Base-by-base conservation (phyloP, 2,113 vertebrate species). In the Orientallactaga bullata region DNA sequence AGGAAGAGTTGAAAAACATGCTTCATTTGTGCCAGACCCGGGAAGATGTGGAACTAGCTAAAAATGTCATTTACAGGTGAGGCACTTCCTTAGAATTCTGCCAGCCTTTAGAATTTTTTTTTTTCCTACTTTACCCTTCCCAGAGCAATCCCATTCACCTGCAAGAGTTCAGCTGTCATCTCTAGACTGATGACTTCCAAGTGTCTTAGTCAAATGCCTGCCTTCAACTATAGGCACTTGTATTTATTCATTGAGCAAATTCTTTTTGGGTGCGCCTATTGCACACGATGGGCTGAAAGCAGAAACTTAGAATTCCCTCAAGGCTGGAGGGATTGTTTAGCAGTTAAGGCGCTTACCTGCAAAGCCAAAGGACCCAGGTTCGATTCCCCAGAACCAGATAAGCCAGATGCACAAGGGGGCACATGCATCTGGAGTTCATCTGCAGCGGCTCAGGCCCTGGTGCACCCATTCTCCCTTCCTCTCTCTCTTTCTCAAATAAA, bases 21-120 rank as follows among this genome's bases (percentile, higher is more conserved):
- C 98, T 99, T 60, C 98, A 99, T 97, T 89, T 99, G 71, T 99
- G 99, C 95, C 98, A 99, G 42, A 98, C 98, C 88, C 96, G 96
- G 47, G 98, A 98, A 0, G 99, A 99, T 63, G 92, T 99, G 97
- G 97, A 98, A 87, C 95, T 98, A 55, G 99, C 98, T 85, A 99
- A 98, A 98, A 96, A 97, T 94, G 98, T 98, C 80, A 99, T 99
- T 92, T 98, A 99, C 92, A 99, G 99, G 99, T 97, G 63, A 97
- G 95, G 28, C 4, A 0, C 32, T 94, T 37, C 55, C 63, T 63
- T 47, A 74, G 47, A 66, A 58, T 69, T 60, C 42, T 35, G 47
- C 60, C 63, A 18, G 68, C 77, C 69, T 51, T 66, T 12, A 8
- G 42, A 8, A 6, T 47, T 47, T 47, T 47, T 47, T 47, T 42